Evolutionary conservation across 2,113 vertebrate species (phyloP).

Genomic region (Equus przewalskii): DNA sequence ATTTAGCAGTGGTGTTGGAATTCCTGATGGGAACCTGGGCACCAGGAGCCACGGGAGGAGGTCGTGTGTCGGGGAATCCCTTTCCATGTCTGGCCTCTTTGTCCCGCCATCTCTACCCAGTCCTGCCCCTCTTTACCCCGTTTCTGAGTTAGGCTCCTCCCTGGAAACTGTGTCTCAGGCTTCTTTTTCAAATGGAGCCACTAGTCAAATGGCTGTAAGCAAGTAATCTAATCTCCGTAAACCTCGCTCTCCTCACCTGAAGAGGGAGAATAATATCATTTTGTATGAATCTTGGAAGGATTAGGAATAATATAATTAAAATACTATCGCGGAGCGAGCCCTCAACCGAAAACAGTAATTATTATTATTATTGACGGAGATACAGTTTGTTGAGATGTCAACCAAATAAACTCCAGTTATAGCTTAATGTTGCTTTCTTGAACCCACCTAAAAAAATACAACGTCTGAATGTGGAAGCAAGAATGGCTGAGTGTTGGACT

Average conservation of each 20-base stretch:
- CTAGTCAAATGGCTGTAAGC: not conserved
- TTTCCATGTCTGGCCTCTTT: too few relatives aligned
- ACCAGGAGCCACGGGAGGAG: accelerated
- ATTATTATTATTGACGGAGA: not conserved
- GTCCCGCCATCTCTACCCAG: not conserved
- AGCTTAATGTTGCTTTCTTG: not conserved
- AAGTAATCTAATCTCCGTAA: not conserved
- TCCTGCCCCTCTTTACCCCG: not conserved
- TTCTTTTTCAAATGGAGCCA: not conserved
- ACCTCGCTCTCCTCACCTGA: not conserved
- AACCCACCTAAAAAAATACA: not conserved
- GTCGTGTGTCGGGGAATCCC: not conserved
- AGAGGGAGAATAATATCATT: not conserved
- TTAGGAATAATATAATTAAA: not conserved
- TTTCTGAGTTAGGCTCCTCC: not conserved
- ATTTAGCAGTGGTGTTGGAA: not conserved
- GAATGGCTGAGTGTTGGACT: not conserved
- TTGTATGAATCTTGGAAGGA: not conserved
- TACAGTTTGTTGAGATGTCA: not conserved
- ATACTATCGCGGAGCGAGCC: not conserved
- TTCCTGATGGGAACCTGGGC: not conserved
- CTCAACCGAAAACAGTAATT: not conserved
- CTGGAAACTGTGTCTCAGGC: not conserved
- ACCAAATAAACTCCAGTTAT: not conserved
- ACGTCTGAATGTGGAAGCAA: not conserved